These are phyloP conservation scores for Quadriops clusia DNA, from an alignment of 2,888 invertebrate species.

Conservation along the genomic window DNA sequence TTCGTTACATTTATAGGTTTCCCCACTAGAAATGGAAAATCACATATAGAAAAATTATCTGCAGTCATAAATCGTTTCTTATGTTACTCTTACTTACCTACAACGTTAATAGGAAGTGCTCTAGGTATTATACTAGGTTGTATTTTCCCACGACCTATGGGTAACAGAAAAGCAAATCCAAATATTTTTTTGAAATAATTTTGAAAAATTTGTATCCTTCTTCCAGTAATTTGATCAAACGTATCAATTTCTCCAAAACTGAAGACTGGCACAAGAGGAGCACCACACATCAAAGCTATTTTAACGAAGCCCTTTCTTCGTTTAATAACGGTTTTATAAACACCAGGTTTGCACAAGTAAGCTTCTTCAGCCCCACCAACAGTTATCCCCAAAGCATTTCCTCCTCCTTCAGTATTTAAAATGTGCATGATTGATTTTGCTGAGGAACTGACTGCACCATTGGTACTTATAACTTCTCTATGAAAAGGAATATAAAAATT, in stretches of 20 bases:
- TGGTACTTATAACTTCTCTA: neutral
- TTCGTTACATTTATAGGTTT: slow-evolving; percentile 60
- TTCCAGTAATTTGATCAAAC: too few species aligned
- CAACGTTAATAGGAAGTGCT: too few species aligned
- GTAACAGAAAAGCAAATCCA: too few species aligned
- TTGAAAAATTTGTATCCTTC: too few species aligned
- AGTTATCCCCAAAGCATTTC: slow-evolving; percentile 54
- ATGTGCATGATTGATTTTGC: slow-evolving; percentile 49
- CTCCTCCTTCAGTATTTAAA: slow-evolving; percentile 37
- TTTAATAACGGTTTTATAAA: slow-evolving; percentile 53
- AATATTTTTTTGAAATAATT: too few species aligned
- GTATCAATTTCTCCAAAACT: slow-evolving; percentile 78
- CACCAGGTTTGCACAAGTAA: slow-evolving; percentile 60
- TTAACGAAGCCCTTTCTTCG: slow-evolving; percentile 47
- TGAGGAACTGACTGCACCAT: slow-evolving; percentile 32
- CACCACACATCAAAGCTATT: slow-evolving; percentile 38
- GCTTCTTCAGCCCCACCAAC: slow-evolving; percentile 81
- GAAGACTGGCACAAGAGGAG: slow-evolving; percentile 68
- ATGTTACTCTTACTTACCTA: too few species aligned
- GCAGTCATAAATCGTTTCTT: too few species aligned
- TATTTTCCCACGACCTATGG: too few species aligned
- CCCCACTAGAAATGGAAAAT: slow-evolving; percentile 53
- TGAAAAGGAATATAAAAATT: too few species aligned
- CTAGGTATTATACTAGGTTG: too few species aligned
- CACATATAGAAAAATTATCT: slow-evolving; percentile 26